These are phyloP conservation scores for Varanus salvator DNA, from an alignment of 2,113 vertebrate genomes.

Conservation along the genomic window DNA sequence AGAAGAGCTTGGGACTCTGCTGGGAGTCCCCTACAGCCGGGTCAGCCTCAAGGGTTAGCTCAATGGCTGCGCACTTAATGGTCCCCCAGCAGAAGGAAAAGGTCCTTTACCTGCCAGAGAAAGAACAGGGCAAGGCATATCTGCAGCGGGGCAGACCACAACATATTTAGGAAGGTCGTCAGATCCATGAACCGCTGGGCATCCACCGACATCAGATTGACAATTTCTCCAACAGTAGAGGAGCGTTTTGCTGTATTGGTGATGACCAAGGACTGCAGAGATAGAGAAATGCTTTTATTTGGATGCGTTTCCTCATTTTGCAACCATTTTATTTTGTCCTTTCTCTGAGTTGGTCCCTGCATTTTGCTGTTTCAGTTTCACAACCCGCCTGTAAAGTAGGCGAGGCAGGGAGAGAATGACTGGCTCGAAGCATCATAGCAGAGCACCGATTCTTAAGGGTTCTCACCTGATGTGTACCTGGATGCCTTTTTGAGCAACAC, in stretches of 20 bases:
- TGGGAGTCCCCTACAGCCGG: background rate
- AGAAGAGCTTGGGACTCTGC: background rate
- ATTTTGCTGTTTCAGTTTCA: background rate
- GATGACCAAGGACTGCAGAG: conserved; percentile 87
- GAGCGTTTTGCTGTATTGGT: conserved; percentile 90
- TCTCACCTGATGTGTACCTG: no score
- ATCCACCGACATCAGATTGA: conserved; percentile 98
- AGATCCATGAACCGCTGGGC: conserved; percentile 94
- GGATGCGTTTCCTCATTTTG: background rate
- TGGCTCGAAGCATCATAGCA: background rate
- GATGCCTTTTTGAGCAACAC: no score
- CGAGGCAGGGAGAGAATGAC: background rate
- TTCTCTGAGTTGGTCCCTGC: background rate
- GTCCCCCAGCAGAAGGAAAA: background rate
- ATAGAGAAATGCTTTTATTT: conserved; percentile 1
- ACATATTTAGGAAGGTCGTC: conserved; percentile 88
- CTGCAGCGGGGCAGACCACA: conserved; percentile 97
- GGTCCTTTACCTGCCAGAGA: conserved; percentile 88
- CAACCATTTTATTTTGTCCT: background rate
- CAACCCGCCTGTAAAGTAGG: background rate
- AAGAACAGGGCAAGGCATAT: conserved; percentile 92
- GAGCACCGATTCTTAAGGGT: background rate
- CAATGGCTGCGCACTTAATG: background rate
- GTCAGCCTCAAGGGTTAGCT: background rate
- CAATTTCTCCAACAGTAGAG: conserved; percentile 92